Evolutionary conservation across 2,888 invertebrate genomes (phyloP).

Genomic region (Heteromyza rotundicornis): DNA sequence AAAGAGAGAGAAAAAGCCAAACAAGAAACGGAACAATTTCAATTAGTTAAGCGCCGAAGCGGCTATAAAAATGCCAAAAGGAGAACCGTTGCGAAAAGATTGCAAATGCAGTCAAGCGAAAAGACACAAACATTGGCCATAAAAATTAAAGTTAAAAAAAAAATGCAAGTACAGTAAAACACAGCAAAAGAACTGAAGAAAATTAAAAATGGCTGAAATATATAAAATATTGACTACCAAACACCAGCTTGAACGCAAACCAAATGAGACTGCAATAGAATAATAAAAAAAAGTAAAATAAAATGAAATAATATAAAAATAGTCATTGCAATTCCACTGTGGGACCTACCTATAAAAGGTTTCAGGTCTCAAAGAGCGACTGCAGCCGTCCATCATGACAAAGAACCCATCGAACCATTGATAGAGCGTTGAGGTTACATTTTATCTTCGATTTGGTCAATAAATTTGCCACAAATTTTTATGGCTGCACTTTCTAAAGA

Average conservation of each 20-base stretch:
- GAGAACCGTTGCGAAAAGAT: constrained; percentile 46
- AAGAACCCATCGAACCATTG: too few species aligned
- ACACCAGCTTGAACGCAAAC: too few species aligned
- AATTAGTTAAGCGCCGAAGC: constrained; percentile 42
- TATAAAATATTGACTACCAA: too few species aligned
- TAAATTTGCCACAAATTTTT: constrained; percentile 37
- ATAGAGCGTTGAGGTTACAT: constrained; percentile 42
- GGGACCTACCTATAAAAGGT: constrained; percentile 24
- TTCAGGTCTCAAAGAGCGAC: background rate
- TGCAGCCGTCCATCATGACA: background rate
- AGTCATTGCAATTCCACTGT: too few species aligned
- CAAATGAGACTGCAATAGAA: too few species aligned
- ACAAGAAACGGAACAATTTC: constrained; percentile 31
- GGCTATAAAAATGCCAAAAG: constrained; percentile 38
- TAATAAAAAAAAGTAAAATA: background rate
- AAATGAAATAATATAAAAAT: background rate
- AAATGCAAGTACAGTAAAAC: constrained; percentile 20
- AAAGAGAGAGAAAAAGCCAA: too few species aligned
- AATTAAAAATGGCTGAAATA: too few species aligned
- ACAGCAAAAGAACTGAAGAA: background rate
- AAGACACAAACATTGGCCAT: background rate
- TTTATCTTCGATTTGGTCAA: constrained; percentile 37
- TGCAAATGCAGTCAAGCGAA: constrained; percentile 48
- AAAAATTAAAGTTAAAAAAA: constrained; percentile 29
- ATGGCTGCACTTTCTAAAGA: constrained; percentile 13